phyloP scores from a whole-genome alignment of 2,797 vertebrate genomes.

The Steatocranus sp. region DNA sequence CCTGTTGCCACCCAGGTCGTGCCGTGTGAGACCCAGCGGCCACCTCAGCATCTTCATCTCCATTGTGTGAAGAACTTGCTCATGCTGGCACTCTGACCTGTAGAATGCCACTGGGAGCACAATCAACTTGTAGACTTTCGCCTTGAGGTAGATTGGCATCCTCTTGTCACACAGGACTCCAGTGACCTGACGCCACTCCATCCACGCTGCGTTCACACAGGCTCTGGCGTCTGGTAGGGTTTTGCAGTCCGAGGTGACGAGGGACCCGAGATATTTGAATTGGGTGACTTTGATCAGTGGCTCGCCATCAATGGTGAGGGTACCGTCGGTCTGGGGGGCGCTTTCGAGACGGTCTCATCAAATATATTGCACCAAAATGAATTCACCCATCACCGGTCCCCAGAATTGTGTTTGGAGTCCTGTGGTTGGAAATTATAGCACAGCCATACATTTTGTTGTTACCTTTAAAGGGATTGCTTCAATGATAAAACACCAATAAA shows the following conservation, averaged over 20 bases:
- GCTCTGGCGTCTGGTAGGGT: not conserved
- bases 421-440: not conserved
- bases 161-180: not conserved
- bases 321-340: not conserved
- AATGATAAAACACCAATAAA: not conserved
- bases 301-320: not conserved
- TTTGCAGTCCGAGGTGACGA: not conserved
- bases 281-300: not conserved
- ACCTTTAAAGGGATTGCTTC: not conserved
- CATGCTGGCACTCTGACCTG: not conserved
- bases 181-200: not conserved
- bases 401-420: not conserved
- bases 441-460: not conserved
- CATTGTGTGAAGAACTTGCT: not conserved
- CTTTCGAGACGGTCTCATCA: fast-evolving
- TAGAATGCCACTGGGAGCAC: not conserved
- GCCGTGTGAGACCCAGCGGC: not conserved
- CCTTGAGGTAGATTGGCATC: not conserved
- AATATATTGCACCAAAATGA: not conserved
- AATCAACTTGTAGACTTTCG: not conserved
- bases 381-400: not conserved
- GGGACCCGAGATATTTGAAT: not conserved
- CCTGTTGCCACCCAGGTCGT: not conserved
- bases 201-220: fast-evolving
- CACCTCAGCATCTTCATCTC: not conserved